Conservation (phyloP, 2,797 vertebrate genomes). For the Dallia pectoralis region DNA sequence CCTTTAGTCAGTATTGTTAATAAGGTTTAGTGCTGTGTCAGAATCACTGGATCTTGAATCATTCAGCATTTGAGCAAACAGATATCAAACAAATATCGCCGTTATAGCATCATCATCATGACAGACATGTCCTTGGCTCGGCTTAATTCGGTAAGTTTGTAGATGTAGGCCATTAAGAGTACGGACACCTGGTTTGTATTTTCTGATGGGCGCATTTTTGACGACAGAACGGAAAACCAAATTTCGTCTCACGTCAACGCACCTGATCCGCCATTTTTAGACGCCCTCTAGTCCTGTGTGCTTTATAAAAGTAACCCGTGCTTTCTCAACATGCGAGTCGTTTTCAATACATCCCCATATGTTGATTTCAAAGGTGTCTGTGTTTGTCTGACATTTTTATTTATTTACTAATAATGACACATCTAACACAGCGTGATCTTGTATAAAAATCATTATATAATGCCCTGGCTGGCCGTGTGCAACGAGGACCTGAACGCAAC, state of each 20-base stretch:
- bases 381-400: neutral
- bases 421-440: neutral
- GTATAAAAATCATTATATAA: neutral
- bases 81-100: constrained; percentile 2
- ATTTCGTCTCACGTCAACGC: constrained; percentile 47
- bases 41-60: constrained; percentile 8
- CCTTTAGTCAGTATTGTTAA: neutral
- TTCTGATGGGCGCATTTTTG: neutral
- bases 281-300: constrained; percentile 19
- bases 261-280: constrained; percentile 69
- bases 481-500: constrained; percentile 3
- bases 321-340: neutral
- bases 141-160: constrained; percentile 30
- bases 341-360: neutral
- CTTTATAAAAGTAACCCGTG: constrained; percentile 3
- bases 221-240: constrained; percentile 11
- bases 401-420: neutral
- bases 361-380: neutral
- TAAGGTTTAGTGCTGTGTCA: constrained; percentile 4
- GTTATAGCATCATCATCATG: constrained; percentile 8
- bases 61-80: neutral
- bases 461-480: neutral
- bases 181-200: constrained; percentile 7
- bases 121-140: constrained; percentile 14
- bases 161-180: neutral